Conservation (phyloP, 2,113 vertebrate genomes). For the Melanotaenia duboulayi region DNA sequence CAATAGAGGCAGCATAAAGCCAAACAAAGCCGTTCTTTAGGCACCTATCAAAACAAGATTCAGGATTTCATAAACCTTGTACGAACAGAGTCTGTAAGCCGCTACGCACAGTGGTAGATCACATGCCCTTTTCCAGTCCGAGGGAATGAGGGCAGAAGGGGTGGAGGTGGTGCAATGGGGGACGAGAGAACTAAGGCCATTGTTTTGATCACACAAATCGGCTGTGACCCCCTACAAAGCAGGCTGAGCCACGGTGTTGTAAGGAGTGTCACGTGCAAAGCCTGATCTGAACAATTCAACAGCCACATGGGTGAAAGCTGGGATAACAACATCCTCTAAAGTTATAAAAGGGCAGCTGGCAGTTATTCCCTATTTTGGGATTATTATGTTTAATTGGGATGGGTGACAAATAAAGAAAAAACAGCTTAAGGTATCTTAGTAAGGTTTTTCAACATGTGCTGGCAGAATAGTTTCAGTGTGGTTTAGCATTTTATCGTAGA, state of each 20-base stretch:
- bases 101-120: conserved; percentile 55
- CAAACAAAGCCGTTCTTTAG: conserved; percentile 49
- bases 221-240: conserved; percentile 58
- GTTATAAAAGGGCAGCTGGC: conserved; percentile 3
- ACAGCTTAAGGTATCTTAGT: not conserved
- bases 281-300: conserved; percentile 52
- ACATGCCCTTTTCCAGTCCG: conserved; percentile 61
- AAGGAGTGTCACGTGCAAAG: conserved; percentile 60
- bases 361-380: conserved; percentile 5
- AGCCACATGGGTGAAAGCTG: conserved; percentile 28
- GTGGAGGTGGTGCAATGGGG: not conserved
- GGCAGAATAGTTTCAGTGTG: not conserved
- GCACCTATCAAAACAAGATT: conserved; percentile 51
- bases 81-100: conserved; percentile 65
- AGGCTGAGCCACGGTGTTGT: conserved; percentile 63
- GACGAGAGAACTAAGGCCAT: conserved; percentile 64
- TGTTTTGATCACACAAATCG: conserved; percentile 78
- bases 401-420: not conserved
- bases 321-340: not conserved
- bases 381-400: conserved; percentile 9
- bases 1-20: not conserved
- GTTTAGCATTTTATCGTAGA: not conserved
- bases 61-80: conserved; percentile 68
- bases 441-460: not conserved
- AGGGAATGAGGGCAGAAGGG: conserved; percentile 20